Evolutionary conservation across 2,888 invertebrate genomes (phyloP), one percentile per base, ranked within the genome.

Genomic region (Aphidius colemani): DNA sequence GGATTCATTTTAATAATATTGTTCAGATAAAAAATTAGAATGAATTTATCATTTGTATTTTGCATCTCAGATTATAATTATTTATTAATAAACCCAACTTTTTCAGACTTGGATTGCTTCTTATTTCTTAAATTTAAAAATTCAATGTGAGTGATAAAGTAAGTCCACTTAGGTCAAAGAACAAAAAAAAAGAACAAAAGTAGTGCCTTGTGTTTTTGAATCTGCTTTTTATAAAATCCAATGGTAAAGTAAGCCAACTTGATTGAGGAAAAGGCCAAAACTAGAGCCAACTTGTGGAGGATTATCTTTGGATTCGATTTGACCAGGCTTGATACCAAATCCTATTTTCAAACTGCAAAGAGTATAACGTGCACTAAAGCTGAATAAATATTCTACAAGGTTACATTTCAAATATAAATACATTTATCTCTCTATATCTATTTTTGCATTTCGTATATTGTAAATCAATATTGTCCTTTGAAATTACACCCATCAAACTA

Each of bases 321-420:
- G 70, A 65, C 69, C 66, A 70, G 69, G 70, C 69, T 66, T 65
- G 69, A 63, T 61, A 66, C 64, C 64, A 46, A 67, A 73, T 74
- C 74, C 70, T 67, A 72, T 73, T 75, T 75, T 69, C 68, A 70
- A 70, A 61, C 57, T 30, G 48, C 58, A 48, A 55, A 60, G 59
- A 57, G 63, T 66, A 59, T 55, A 59, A 60, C 51, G 63, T 63
- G 50, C 49, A 59, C 63, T 61, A 55, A 30, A 66, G 68, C 63
- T 60, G 64, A 66, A 66, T 65, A 64, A 64, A 66, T 66, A 66
- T 68, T 66, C 64, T 64, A 64, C 61, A 62, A 64, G 58, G 66
- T 67, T 64, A 53, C 9, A 57, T 30, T 30, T 30, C 5, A 30
- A 30, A 30, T 30, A 46, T 57, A 46, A n/a, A 57, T 30, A n/a